phyloP scores from a whole-genome alignment of 2,797 vertebrate species.

The Kryptopterus vitreolus region DNA sequence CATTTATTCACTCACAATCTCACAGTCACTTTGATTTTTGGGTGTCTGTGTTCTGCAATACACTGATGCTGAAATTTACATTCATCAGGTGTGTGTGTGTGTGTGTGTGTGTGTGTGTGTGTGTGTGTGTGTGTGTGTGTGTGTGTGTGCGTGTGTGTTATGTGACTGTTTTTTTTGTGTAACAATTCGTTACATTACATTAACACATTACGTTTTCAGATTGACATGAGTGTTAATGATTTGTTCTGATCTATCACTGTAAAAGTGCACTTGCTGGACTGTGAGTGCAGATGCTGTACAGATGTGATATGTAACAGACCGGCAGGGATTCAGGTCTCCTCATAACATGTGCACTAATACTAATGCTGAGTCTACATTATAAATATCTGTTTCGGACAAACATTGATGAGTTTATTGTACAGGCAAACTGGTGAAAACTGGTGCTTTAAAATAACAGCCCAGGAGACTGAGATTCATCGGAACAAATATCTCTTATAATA shows the following conservation, averaged over 20 bases:
- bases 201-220: not conserved
- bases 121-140: not conserved
- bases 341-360: not conserved
- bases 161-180: no score
- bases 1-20: not conserved
- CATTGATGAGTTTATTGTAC: constrained; percentile 19
- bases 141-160: not conserved
- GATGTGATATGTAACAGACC: not conserved
- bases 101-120: not conserved
- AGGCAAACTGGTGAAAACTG: not conserved
- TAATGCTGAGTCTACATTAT: not conserved
- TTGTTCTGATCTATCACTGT: not conserved
- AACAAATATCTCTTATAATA: not conserved
- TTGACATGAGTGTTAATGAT: no score
- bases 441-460: not conserved
- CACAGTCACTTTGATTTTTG: not conserved
- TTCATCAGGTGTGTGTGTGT: not conserved
- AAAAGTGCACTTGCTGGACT: not conserved
- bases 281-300: not conserved
- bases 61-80: not conserved
- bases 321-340: not conserved
- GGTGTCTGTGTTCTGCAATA: constrained; percentile 1
- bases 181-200: no score
- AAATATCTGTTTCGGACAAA: not conserved
- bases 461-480: not conserved